Base-by-base conservation (phyloP, 2,888 invertebrate genomes). In the Synanthedon vespiformis region DNA sequence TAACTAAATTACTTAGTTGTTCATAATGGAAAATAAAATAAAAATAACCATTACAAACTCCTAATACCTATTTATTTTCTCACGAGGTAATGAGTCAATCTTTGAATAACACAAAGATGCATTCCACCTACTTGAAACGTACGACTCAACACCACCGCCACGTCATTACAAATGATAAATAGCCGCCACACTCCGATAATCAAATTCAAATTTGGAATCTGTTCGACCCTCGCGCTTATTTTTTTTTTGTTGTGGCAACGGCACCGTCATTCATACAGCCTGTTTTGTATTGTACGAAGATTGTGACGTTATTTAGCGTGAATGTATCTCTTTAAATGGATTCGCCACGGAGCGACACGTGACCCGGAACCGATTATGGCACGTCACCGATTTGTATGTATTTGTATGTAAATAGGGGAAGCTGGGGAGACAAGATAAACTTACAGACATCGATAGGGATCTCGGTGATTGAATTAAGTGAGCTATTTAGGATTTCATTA, bases 261-360 rank as follows among this genome's bases (percentile, higher is more conserved):
- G 75, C 68, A 70, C 68, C 40, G 50, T 66, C 70, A 61, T 68
- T 71, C 69, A 67, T 67, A 65, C 74, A 73, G 75, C 70, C 74
- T 74, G 74, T 74, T 72, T 71, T 68, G 74, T 80, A 83, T 85
- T 85, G 83, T 86, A 80, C 81, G 80, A 84, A 84, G 80, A 81
- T 86, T 84, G 86, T 84, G 75, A 73, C 78, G 82, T 84, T 87
- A 86, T 85, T 85, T 84, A 80, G 76, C 87, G 84, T 87, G 80
- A 84, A 86, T 70, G 76, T 74, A 77, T 77, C 80, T 81, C 80
- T 83, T 82, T 80, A 80, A 48, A 79, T 77, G 68, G 84, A 89
- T 90, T 89, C 87, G 89, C 78, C 80, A 77, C 87, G 89, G 80
- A 72, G 44, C 65, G 88, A 70, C 90, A 90, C 90, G 90, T 89